Evolutionary conservation across 1,140 invertebrate species (phyloP), one percentile per base, ranked within the genome.

Genomic region (Micrasema minimum): DNA sequence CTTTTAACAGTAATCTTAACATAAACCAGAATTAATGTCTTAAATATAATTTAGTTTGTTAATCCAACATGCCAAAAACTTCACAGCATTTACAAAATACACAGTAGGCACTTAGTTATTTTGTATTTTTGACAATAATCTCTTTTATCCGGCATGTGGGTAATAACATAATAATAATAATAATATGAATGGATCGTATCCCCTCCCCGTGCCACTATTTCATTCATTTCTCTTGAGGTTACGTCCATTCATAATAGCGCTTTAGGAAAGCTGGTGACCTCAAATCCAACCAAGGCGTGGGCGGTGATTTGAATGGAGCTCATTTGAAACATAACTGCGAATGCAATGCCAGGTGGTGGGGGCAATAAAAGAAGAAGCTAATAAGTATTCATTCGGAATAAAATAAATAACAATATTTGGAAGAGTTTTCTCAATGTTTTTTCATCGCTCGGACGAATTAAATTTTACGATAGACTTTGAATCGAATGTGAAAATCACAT

Each of bases 211-310:
- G 4, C 16, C 11, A 16, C 22, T 65, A 65, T 18, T 59, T 62
- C 69, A 71, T 71, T 71, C 69, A 71, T 45, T 64, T 14, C 45
- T 64, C 31, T 41, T 46, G 38, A 48, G 59, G 59, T 64, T 48
- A 64, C 22, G 50, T 66, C 66, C 71, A 72, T 72, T 72, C 71
- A 72, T 72, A 64, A 50, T 50, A 61, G 41, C n/a, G 46, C 26
- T 26, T 59, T 69, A 59, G 62, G 65, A 72, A 66, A 72, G 71
- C 48, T 65, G 71, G 46, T 61, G 71, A 72, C 71, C 71, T 72
- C 71, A 72, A 64, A 61, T 66, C 14, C 18, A 16, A 26, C 46
- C 18, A 16, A 26, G 35, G 71, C 65, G 61, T 65, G 55, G 70
- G 59, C 61, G 11, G 37, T 26, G 18, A 55, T 67, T 66, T 66